These are phyloP conservation scores for Typhlomys cinereus DNA, from an alignment of 2,113 vertebrate species.

Conservation along the genomic window DNA sequence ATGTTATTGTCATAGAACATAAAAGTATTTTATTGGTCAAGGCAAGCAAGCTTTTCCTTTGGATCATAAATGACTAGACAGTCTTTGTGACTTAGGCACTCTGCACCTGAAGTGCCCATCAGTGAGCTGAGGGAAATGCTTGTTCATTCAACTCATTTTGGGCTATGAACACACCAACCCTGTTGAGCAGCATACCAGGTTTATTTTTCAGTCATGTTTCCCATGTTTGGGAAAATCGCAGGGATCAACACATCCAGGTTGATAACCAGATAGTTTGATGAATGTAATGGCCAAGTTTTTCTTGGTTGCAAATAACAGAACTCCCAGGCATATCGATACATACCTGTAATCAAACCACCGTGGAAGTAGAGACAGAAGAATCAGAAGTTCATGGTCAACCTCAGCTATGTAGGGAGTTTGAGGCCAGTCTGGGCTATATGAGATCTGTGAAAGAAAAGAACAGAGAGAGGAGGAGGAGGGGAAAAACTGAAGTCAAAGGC, in stretches of 20 bases:
- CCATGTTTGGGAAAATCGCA: too few relatives aligned
- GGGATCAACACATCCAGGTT: too few relatives aligned
- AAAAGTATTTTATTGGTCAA: constrained; percentile 77
- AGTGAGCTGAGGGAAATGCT: constrained; percentile 38
- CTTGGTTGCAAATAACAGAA: constrained; percentile 54
- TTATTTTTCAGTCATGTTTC: too few relatives aligned
- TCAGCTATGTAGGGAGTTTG: background rate
- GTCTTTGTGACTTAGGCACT: constrained; percentile 34
- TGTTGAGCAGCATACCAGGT: background rate
- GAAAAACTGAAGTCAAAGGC: background rate
- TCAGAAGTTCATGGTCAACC: background rate
- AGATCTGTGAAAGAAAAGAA: background rate
- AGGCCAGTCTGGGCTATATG: background rate
- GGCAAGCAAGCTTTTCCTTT: constrained; percentile 32
- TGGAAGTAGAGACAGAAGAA: background rate
- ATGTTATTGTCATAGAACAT: constrained; percentile 85
- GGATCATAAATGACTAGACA: constrained; percentile 18
- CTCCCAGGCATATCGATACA: background rate
- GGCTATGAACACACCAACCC: constrained; percentile 49
- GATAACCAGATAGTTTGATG: too few relatives aligned
- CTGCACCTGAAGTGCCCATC: background rate
- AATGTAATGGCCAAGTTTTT: constrained; percentile 7
- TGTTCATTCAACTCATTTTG: constrained; percentile 23
- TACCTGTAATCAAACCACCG: background rate
- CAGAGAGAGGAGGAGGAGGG: too few relatives aligned